Conservation (phyloP, 2,888 invertebrate species). For the Zygothrica quintamaculata region DNA sequence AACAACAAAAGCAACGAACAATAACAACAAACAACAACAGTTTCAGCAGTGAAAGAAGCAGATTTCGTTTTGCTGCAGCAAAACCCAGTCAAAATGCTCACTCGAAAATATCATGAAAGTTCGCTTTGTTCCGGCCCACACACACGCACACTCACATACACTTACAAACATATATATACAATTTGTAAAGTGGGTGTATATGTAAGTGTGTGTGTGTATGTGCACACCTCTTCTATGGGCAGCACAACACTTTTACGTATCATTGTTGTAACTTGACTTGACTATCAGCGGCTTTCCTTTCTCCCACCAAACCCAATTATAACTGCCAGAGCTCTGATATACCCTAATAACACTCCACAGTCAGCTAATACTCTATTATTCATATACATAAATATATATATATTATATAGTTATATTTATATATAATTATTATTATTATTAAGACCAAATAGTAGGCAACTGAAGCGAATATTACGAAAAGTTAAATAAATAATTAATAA, state of each 20-base stretch:
- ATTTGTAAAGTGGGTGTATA: conserved; percentile 8
- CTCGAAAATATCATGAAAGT: conserved; percentile 67
- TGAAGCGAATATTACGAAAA: too few relatives aligned
- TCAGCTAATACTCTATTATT: too few relatives aligned
- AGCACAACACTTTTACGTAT: conserved; percentile 16
- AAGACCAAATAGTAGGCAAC: too few relatives aligned
- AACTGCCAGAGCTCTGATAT: conserved; percentile 2
- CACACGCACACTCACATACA: conserved; percentile 31
- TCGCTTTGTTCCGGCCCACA: conserved; percentile 47
- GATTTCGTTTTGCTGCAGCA: conserved; percentile 39
- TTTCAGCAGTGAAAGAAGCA: conserved; percentile 20
- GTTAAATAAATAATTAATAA: too few relatives aligned
- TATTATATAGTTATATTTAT: too few relatives aligned
- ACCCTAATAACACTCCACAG: too few relatives aligned
- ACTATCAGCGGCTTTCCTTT: conserved; percentile 1
- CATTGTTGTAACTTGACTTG: conserved; percentile 25
- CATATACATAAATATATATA: too few relatives aligned
- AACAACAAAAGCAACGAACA: conserved; percentile 25
- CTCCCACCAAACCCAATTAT: conserved; percentile 6
- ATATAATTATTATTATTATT: too few relatives aligned
- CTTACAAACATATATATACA: neutral
- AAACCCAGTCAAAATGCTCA: conserved; percentile 72
- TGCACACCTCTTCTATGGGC: conserved; percentile 1
- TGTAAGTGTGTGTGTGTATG: conserved; percentile 4
- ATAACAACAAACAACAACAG: conserved; percentile 21